phyloP scores from a whole-genome alignment of 2,888 invertebrate genomes.

The Tolmerus cingulatus region DNA sequence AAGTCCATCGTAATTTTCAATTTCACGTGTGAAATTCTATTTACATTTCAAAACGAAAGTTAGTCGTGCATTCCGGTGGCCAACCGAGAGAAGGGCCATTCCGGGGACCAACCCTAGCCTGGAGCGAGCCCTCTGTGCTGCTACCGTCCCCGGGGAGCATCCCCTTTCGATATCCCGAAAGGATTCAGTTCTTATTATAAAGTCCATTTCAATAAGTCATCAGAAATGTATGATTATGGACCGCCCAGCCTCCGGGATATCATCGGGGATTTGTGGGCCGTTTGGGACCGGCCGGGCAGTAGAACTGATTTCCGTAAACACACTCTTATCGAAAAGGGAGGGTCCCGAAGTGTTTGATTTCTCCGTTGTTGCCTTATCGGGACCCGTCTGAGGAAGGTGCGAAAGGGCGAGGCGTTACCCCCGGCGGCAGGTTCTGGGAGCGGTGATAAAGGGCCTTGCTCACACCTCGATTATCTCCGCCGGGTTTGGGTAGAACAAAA shows the following conservation, averaged over 20 bases:
- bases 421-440: background rate
- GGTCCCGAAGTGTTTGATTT: constrained; percentile 9
- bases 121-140: background rate
- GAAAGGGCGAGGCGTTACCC: background rate
- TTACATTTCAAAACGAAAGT: constrained; percentile 42
- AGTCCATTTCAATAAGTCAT: constrained; percentile 41
- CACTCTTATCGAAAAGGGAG: background rate
- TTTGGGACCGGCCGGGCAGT: background rate
- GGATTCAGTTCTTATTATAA: constrained; percentile 39
- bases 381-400: background rate
- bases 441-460: background rate
- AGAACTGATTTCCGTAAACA: constrained; percentile 30
- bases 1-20: constrained; percentile 37
- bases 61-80: constrained; percentile 26
- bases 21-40: constrained; percentile 39
- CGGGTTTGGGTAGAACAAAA: background rate
- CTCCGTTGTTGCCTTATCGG: background rate
- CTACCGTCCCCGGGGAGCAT: constrained; percentile 6
- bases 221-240: constrained; percentile 42
- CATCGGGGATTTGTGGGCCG: constrained; percentile 1
- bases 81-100: background rate
- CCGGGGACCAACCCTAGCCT: background rate
- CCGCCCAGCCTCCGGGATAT: constrained; percentile 4
- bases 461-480: background rate
- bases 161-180: constrained; percentile 27